Conservation (phyloP, 2,888 invertebrate species). For the Brachyopa scutellaris region DNA sequence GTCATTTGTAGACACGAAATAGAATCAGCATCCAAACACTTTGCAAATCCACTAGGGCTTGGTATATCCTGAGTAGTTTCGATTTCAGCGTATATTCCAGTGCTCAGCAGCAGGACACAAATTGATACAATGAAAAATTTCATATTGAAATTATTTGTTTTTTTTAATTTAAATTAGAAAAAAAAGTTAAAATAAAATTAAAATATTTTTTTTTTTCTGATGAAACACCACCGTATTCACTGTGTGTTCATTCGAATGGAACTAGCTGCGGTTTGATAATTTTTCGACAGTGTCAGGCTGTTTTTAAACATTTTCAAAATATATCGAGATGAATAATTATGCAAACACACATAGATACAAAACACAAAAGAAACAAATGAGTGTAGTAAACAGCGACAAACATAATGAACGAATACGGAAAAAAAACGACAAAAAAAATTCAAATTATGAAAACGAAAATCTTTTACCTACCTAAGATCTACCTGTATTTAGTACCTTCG, state of each 20-base stretch:
- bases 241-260: constrained; percentile 82
- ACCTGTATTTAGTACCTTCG: constrained; percentile 51
- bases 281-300: constrained; percentile 81
- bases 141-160: constrained; percentile 76
- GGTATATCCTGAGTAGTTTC: constrained; percentile 78
- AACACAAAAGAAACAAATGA: constrained; percentile 57
- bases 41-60: constrained; percentile 81
- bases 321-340: constrained; percentile 77
- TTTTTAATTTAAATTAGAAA: constrained; percentile 40
- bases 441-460: constrained; percentile 71
- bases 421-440: constrained; percentile 58
- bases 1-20: constrained; percentile 86
- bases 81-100: constrained; percentile 77
- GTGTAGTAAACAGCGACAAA: constrained; percentile 57
- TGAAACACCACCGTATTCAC: constrained; percentile 78
- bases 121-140: constrained; percentile 79
- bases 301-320: constrained; percentile 82
- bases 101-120: constrained; percentile 79
- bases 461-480: constrained; percentile 56
- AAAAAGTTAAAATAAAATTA: constrained; percentile 25
- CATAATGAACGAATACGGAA: constrained; percentile 76
- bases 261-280: constrained; percentile 82
- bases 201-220: constrained; percentile 44
- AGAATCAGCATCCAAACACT: constrained; percentile 85
- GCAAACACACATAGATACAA: constrained; percentile 74